These are phyloP conservation scores for Pangasius macronema DNA, from an alignment of 2,797 vertebrate genomes.

Conservation along the genomic window DNA sequence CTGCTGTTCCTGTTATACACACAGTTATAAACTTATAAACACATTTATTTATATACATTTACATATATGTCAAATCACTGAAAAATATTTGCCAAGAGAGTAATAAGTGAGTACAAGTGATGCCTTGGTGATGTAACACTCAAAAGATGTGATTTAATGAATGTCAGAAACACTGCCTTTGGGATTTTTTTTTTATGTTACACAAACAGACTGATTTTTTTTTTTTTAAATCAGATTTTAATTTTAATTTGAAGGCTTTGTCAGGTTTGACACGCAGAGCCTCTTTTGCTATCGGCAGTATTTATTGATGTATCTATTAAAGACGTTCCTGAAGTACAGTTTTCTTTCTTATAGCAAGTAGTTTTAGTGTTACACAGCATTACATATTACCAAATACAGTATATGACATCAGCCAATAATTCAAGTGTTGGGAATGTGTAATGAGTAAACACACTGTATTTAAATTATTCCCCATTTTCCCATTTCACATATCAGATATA, in stretches of 20 bases:
- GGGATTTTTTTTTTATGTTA: background rate
- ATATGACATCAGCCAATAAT: conserved; percentile 69
- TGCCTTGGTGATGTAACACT: background rate
- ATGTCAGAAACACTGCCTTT: background rate
- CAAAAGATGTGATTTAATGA: background rate
- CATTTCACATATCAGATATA: conserved; percentile 63
- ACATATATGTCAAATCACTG: background rate
- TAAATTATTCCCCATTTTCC: conserved; percentile 64
- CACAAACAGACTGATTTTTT: background rate
- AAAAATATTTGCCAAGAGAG: background rate
- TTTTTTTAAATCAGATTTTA: background rate
- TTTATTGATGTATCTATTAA: background rate
- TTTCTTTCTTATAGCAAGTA: conserved; percentile 51
- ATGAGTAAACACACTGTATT: conserved; percentile 72
- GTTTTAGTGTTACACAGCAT: conserved; percentile 47
- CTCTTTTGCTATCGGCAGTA: background rate
- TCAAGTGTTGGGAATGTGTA: conserved; percentile 67
- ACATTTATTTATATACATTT: conserved; percentile 3
- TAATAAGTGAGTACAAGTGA: background rate
- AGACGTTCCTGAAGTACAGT: background rate
- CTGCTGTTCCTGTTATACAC: background rate
- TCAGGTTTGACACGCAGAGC: background rate
- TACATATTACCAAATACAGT: conserved; percentile 69
- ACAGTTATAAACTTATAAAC: background rate
- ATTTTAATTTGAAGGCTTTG: background rate